These are phyloP conservation scores for Ctenochaetus hawaiiensis DNA, from an alignment of 2,797 vertebrate genomes.

Conservation along the genomic window DNA sequence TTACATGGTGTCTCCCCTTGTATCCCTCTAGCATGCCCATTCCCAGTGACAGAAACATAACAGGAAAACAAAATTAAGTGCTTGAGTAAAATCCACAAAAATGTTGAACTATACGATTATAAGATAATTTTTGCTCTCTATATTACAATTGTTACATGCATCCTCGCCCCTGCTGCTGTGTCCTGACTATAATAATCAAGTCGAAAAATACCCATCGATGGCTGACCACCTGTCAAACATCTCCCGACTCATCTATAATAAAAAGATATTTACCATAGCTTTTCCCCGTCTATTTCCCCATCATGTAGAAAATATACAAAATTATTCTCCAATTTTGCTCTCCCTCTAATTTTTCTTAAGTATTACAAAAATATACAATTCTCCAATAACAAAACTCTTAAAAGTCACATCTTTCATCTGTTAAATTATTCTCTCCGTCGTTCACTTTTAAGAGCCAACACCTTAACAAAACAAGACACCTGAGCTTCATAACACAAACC, in stretches of 20 bases:
- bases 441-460: conserved; percentile 78
- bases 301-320: conserved; percentile 89
- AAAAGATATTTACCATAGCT: conserved; percentile 76
- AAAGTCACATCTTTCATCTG: conserved; percentile 79
- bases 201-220: conserved; percentile 71
- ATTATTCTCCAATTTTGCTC: conserved; percentile 85
- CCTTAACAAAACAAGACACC: conserved; percentile 81
- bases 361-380: conserved; percentile 92
- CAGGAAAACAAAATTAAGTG: conserved; percentile 77
- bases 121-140: conserved; percentile 82
- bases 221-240: conserved; percentile 70
- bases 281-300: conserved; percentile 66
- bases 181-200: conserved; percentile 61
- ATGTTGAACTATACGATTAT: conserved; percentile 80
- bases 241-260: conserved; percentile 72
- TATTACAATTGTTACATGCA: conserved; percentile 83
- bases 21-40: conserved; percentile 59
- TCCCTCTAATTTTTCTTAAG: conserved; percentile 81
- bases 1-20: conserved; percentile 48
- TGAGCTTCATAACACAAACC: conserved; percentile 81
- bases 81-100: conserved; percentile 84
- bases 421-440: conserved; percentile 81
- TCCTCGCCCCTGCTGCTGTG: conserved; percentile 69
- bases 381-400: conserved; percentile 88
- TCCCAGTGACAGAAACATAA: conserved; percentile 70